Base-by-base conservation (phyloP, 2,113 vertebrate species). In the Hiodon tergisus region DNA sequence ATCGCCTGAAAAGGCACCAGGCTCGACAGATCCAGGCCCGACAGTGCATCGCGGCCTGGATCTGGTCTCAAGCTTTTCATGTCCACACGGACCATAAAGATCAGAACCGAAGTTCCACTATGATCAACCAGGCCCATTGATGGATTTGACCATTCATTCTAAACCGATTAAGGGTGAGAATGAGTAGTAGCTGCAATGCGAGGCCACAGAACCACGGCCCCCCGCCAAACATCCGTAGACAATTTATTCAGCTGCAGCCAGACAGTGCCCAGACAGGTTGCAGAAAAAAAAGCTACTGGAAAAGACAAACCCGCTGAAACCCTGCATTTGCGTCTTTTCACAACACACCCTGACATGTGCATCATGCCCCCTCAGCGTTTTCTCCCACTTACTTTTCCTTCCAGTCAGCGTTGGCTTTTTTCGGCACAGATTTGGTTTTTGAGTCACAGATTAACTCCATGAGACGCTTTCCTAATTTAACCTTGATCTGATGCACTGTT, bases 391-490 rank as follows among this genome's bases (percentile, higher is more conserved):
- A 47, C 6, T 66, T 16, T 16, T 31, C 31, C 31, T 31, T 31
- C 31, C 31, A 31, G 31, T 31, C 31, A 31, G 31, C 31, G 31
- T 31, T 31, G 31, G 31, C 31, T 14, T 47, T 16, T 58, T 55
- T 59, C n/a, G 8, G 13, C 16, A 57, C 50, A 51, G 4, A 54
- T 61, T 46, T 31, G 74, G 50, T 51, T 47, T 58, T 52, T 48
- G 58, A 63, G 16, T 63, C 31, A 76, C 67, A 53, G 16, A 52
- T 62, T 62, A 76, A 65, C 13, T 63, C 7, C 51, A 70, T 54
- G 51, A 47, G 8, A 61, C 61, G 47, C 58, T 70, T 76, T 71
- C 51, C 50, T 54, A 63, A 70, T 31, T 70, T 71, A 47, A 70
- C 67, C n/a, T 54, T 6, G 50, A 62, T 9, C n/a, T 69, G 51